These are phyloP conservation scores for Adineta ricciae DNA, from an alignment of 2,888 invertebrate species.

Conservation along the genomic window DNA sequence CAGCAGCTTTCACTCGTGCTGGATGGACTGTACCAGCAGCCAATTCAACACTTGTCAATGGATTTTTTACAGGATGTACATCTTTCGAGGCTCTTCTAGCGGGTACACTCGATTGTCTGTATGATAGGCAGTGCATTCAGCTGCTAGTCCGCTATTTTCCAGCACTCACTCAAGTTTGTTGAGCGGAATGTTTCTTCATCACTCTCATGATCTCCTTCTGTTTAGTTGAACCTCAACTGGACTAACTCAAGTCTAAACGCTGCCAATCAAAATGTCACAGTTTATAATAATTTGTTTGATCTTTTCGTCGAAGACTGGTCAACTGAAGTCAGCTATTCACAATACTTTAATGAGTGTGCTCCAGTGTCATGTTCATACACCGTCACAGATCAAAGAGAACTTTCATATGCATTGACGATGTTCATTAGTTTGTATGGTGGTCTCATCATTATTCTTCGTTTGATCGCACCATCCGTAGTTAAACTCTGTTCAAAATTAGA, in stretches of 20 bases:
- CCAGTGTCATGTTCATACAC: background rate
- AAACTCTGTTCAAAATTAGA: background rate
- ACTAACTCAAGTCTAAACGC: background rate
- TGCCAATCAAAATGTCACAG: background rate
- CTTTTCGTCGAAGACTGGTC: background rate
- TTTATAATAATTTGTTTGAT: background rate
- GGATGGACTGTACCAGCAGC: too few species aligned
- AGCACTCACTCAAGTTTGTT: background rate
- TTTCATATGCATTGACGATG: background rate
- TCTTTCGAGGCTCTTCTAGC: background rate
- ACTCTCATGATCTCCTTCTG: background rate
- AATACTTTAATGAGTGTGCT: background rate
- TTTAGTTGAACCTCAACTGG: background rate
- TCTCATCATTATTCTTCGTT: background rate
- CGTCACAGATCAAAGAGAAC: background rate
- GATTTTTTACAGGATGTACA: background rate
- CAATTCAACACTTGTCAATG: background rate
- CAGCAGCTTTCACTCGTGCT: too few species aligned
- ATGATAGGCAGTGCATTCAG: background rate
- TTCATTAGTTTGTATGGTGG: background rate
- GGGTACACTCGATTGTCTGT: background rate
- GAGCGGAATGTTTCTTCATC: too few species aligned
- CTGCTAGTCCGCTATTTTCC: background rate
- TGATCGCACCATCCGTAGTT: background rate
- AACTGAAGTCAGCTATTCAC: background rate